Percentiles rank a stretch among this genome's conserved stretches.
These are phyloP conservation scores for Drosophila austrosaltans DNA, from an alignment of 2,888 invertebrate species.

Conservation along the genomic window DNA sequence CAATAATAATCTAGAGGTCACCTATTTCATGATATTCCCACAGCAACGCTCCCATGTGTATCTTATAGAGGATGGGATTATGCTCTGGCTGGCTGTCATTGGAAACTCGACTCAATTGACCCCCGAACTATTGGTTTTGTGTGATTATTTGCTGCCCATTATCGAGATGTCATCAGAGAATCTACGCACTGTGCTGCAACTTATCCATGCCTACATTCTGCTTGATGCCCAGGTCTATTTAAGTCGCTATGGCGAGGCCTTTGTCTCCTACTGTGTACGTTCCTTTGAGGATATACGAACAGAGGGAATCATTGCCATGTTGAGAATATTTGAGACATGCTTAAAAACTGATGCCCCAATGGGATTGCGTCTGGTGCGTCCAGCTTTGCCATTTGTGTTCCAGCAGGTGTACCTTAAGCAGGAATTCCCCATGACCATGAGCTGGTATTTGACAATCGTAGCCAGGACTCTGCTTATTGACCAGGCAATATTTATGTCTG, in stretches of 20 bases:
- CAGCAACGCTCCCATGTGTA: conserved; percentile 93
- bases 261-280: conserved; percentile 88
- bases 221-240: conserved; percentile 91
- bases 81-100: conserved; percentile 93
- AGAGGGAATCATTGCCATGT: conserved; percentile 89
- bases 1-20: neutral
- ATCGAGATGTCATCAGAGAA: conserved; percentile 93
- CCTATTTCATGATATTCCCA: neutral
- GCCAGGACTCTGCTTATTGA: conserved; percentile 91
- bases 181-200: conserved; percentile 90
- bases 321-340: conserved; percentile 90
- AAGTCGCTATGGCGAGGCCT: conserved; percentile 87
- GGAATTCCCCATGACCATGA: conserved; percentile 89
- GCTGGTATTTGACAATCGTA: conserved; percentile 90
- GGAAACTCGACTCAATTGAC: conserved; percentile 89
- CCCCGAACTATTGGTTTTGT: conserved; percentile 88
- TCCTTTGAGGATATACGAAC: conserved; percentile 91
- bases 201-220: conserved; percentile 92
- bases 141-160: conserved; percentile 89
- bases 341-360: conserved; percentile 89
- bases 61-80: conserved; percentile 95
- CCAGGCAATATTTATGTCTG: conserved; percentile 86
- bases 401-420: conserved; percentile 88
- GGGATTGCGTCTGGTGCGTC: conserved; percentile 89
- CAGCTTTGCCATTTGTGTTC: conserved; percentile 86